A percentile compares a stretch with the other conserved stretches of the same genome.
Conservation (phyloP, 2,888 invertebrate genomes). For the Matsumyia berberina region DNA sequence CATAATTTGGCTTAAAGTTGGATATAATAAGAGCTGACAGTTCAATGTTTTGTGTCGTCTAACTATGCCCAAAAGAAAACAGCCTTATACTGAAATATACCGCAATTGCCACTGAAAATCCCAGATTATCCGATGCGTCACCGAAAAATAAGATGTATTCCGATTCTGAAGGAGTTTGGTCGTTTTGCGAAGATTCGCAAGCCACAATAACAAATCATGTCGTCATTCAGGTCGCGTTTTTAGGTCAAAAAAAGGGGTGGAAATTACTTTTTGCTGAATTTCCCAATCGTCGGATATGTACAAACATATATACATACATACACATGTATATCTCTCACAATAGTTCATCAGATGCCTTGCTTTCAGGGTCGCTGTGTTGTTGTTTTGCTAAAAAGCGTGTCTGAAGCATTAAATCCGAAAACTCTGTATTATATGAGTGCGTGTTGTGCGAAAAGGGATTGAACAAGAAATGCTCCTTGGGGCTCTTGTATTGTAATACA, state of each 20-base stretch:
- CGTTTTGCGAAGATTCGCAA: conserved; percentile 11
- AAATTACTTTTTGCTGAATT: conserved; percentile 10
- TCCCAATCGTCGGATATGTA: not conserved
- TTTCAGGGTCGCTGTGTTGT: conserved; percentile 8
- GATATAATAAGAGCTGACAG: conserved; percentile 47
- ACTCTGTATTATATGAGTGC: conserved; percentile 34
- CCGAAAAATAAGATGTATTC: conserved; percentile 25
- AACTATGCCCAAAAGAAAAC: not conserved
- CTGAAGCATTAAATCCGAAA: conserved; percentile 46
- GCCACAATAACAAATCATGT: conserved; percentile 28
- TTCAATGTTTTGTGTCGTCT: conserved; percentile 29
- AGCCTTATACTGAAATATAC: conserved; percentile 19
- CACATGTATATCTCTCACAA: conserved; percentile 17
- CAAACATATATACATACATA: too few species aligned
- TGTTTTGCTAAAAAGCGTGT: conserved; percentile 28
- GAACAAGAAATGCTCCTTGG: conserved; percentile 22
- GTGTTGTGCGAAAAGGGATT: conserved; percentile 28
- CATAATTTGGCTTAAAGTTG: conserved; percentile 54
- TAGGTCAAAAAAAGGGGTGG: conserved; percentile 52
- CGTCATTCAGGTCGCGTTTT: conserved; percentile 53
- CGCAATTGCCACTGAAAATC: conserved; percentile 16
- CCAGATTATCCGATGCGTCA: conserved; percentile 29
- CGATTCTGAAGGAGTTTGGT: conserved; percentile 2
- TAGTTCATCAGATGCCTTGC: conserved; percentile 45
- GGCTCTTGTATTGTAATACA: conserved; percentile 16